A percentile compares a stretch with the other conserved stretches of the same genome.
phyloP scores from a whole-genome alignment of 2,888 invertebrate species.

The Drosophila kanekoi region DNA sequence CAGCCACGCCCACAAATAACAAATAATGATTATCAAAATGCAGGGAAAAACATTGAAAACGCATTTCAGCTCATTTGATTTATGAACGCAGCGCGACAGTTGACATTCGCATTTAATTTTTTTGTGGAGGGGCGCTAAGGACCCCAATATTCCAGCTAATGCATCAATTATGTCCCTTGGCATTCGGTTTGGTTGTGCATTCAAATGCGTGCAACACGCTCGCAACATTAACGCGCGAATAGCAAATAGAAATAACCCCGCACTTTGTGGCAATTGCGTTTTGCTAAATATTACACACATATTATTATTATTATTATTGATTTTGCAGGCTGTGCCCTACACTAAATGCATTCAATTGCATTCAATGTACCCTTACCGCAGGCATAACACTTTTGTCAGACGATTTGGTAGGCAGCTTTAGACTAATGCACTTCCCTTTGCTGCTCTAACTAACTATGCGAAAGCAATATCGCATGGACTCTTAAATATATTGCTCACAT shows the following conservation, averaged over 20 bases:
- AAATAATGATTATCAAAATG: slow-evolving; percentile 72
- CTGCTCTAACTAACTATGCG: too few species aligned
- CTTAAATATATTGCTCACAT: too few species aligned
- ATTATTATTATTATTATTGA: slow-evolving; percentile 49
- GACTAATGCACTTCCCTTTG: too few species aligned
- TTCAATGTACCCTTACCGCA: slow-evolving; percentile 2
- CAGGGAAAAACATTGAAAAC: slow-evolving; percentile 71
- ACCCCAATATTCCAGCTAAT: slow-evolving; percentile 60
- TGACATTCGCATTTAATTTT: slow-evolving; percentile 49
- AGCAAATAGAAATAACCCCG: slow-evolving; percentile 28
- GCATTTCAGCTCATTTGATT: slow-evolving; percentile 77
- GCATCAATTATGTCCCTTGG: slow-evolving; percentile 73
- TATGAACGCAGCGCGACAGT: slow-evolving; percentile 70
- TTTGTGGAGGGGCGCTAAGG: slow-evolving; percentile 6
- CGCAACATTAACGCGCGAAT: slow-evolving; percentile 30
- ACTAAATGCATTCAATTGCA: slow-evolving; percentile 59
- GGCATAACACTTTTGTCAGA: neutral
- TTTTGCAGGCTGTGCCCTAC: slow-evolving; percentile 30
- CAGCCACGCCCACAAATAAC: slow-evolving; percentile 34
- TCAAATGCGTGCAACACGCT: too few species aligned
- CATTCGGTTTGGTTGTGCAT: slow-evolving; percentile 31
- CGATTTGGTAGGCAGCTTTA: neutral
- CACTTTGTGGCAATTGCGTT: slow-evolving; percentile 59
- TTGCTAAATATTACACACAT: slow-evolving; percentile 53
- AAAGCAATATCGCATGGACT: too few species aligned